phyloP scores from a whole-genome alignment of 2,888 invertebrate genomes.

The Xanthorhoe designata region DNA sequence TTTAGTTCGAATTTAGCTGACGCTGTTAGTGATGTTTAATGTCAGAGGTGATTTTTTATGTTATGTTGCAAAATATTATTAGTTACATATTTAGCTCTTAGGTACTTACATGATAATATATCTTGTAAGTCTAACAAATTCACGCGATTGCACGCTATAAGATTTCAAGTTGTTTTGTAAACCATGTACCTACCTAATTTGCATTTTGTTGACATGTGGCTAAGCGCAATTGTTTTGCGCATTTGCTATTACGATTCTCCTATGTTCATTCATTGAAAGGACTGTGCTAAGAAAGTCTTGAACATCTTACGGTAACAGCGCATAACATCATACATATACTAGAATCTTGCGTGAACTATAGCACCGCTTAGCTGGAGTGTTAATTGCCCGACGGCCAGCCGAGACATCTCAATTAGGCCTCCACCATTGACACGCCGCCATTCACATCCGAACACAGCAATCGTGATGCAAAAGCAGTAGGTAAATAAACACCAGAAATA shows the following conservation, averaged over 20 bases:
- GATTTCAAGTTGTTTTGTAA: neutral
- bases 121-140: neutral
- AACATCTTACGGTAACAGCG: slow-evolving; percentile 30
- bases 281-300: slow-evolving; percentile 8
- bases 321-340: slow-evolving; percentile 19
- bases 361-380: slow-evolving; percentile 55
- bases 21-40: no score
- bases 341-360: slow-evolving; percentile 44
- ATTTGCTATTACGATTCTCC: neutral
- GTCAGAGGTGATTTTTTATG: no score
- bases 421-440: slow-evolving; percentile 64
- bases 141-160: neutral
- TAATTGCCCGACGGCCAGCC: slow-evolving; percentile 66
- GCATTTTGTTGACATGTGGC: neutral
- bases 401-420: slow-evolving; percentile 61
- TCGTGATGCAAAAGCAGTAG: slow-evolving; percentile 15
- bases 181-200: no score
- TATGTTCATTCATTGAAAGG: neutral
- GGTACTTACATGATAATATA: no score
- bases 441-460: slow-evolving; percentile 55
- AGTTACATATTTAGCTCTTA: no score
- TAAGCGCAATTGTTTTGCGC: neutral
- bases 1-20: no score
- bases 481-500: slow-evolving; percentile 7
- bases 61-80: no score